Evolutionary conservation across 2,888 invertebrate species (phyloP).

Genomic region (Tachina fera): DNA sequence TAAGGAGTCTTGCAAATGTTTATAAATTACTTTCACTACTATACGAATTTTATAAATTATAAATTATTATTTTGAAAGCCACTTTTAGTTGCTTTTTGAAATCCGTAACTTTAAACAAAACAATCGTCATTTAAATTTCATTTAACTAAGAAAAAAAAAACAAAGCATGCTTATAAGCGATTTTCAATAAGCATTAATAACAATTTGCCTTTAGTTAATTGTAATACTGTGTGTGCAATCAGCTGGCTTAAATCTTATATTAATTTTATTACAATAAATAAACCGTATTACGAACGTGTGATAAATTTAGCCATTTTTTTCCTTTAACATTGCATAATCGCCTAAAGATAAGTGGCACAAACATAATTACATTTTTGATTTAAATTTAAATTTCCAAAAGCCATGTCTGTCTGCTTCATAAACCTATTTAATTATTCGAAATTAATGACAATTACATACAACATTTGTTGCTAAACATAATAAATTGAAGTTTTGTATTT

Average conservation of each 20-base stretch:
- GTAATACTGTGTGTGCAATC: neutral
- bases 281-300: neutral
- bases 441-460: slow-evolving; percentile 16
- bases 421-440: slow-evolving; percentile 26
- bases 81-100: no score
- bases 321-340: slow-evolving; percentile 6
- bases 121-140: no score
- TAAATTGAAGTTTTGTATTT: neutral
- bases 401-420: neutral
- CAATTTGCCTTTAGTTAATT: slow-evolving; percentile 18
- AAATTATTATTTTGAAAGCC: no score
- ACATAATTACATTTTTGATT: slow-evolving; percentile 38
- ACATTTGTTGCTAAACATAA: neutral
- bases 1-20: no score
- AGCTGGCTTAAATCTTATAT: neutral
- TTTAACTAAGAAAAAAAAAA: no score
- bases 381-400: neutral
- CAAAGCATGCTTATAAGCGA: slow-evolving; percentile 1
- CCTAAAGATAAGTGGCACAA: slow-evolving; percentile 35
- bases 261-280: slow-evolving; percentile 16
- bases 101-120: no score
- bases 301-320: neutral
- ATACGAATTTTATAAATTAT: no score
- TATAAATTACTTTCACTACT: no score
- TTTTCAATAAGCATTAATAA: slow-evolving; percentile 23